Conservation (phyloP, 2,888 invertebrate genomes). For the Anaspis maculata region DNA sequence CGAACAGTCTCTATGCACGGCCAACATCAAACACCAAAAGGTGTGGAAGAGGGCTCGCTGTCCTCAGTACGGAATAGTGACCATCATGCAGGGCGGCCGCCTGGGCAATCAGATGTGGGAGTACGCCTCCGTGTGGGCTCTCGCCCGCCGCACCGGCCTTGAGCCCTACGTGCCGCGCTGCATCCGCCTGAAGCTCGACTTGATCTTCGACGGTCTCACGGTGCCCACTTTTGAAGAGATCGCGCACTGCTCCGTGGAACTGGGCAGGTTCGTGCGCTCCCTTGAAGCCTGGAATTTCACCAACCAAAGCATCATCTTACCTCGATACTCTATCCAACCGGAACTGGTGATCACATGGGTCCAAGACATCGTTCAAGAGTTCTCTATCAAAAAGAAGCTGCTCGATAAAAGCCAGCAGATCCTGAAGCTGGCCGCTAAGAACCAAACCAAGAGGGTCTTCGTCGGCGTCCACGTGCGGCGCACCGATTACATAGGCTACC, state of each 20-base stretch:
- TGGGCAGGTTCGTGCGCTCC: slow-evolving; percentile 44
- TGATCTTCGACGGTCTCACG: slow-evolving; percentile 47
- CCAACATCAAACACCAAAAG: slow-evolving; percentile 40
- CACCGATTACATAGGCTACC: slow-evolving; percentile 46
- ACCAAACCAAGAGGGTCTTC: slow-evolving; percentile 33
- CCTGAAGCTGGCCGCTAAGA: slow-evolving; percentile 33
- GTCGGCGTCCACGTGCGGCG: slow-evolving; percentile 50
- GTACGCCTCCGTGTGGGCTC: slow-evolving; percentile 46
- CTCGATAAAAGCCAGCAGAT: slow-evolving; percentile 43
- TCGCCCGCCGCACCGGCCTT: slow-evolving; percentile 42
- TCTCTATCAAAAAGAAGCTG: slow-evolving; percentile 45
- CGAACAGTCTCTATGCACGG: slow-evolving; percentile 48
- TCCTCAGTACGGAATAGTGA: slow-evolving; percentile 44
- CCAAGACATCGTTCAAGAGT: slow-evolving; percentile 49
- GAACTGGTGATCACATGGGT: slow-evolving; percentile 49
- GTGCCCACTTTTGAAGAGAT: slow-evolving; percentile 50
- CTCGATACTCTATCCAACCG: slow-evolving; percentile 46
- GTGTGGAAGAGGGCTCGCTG: slow-evolving; percentile 36
- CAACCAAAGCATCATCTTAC: slow-evolving; percentile 49
- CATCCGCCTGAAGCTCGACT: slow-evolving; percentile 46
- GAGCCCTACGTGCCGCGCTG: slow-evolving; percentile 45
- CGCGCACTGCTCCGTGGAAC: slow-evolving; percentile 45
- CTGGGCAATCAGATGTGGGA: slow-evolving; percentile 47
- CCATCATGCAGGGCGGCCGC: slow-evolving; percentile 38
- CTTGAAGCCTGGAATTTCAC: slow-evolving; percentile 49